Evolutionary conservation across 23 tunicate genomes (phyloP).

Genomic region (Halocynthia roretzi): DNA sequence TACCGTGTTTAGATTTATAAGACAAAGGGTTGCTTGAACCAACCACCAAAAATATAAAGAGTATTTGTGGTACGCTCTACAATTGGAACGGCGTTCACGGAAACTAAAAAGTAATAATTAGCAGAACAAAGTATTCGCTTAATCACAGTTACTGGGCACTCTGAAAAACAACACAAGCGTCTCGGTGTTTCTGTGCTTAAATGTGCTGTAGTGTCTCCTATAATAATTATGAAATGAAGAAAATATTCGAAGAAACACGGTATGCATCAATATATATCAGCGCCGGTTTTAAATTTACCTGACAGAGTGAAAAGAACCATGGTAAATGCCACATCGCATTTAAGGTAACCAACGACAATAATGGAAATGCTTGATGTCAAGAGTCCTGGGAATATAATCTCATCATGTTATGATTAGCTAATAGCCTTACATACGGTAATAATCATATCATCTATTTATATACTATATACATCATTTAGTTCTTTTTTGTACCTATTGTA

Average conservation of each 20-base stretch:
- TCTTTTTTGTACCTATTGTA: neutral
- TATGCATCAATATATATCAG: neutral
- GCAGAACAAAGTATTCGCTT: no score
- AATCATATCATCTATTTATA: neutral
- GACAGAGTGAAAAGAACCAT: slow-evolving; percentile 8
- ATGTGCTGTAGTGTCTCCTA: no score
- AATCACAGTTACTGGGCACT: no score
- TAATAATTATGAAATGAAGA: neutral
- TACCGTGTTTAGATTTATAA: no score
- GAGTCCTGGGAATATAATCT: neutral
- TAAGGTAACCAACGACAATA: slow-evolving; percentile 3
- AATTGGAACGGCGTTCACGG: neutral
- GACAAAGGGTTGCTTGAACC: neutral
- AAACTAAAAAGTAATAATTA: neutral
- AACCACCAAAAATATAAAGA: neutral
- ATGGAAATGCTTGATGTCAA: slow-evolving; percentile 6
- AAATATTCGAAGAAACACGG: no score
- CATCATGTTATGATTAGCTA: neutral
- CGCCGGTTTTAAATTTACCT: neutral
- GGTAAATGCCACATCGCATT: neutral
- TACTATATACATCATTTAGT: neutral
- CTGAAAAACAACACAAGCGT: no score
- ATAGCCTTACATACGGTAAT: no score
- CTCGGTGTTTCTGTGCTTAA: no score
- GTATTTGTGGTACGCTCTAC: neutral